Evolutionary conservation across 2,113 vertebrate species (phyloP), one percentile per base, ranked within the genome.

Genomic region (Bubo scandiacus): DNA sequence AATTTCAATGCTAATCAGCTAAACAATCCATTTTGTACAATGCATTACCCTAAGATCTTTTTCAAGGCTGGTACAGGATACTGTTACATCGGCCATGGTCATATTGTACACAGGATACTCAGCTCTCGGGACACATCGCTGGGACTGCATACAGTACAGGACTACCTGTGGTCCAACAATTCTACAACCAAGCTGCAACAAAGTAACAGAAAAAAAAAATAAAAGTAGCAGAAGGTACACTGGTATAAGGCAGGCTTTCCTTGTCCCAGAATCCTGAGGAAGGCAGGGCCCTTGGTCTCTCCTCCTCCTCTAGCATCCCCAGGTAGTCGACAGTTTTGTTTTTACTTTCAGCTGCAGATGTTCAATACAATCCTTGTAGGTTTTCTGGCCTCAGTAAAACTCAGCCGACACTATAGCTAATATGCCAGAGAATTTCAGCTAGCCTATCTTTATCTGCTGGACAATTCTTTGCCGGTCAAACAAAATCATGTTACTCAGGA

Each of bases 111-210:
- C 98, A 0, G 99, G 99, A 67, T 98, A 94, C 88, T 99, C 99
- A 1, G 99, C 99, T 95, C 98, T 99, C 5, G 99, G 99, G 32
- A 99, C 99, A 59, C 99, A 99, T 3, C 92, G 98, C 87, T 99
- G 99, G 45, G 98, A 98, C 74, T 99, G 98, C 95, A 99, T 98
- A 94, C 99, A 99, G 97, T 98, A 99, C 88, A 99, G 95, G 57
- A 99, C 99, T 32, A 99, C 99, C 94, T 99, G 98, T 14, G 99
- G 99, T 79, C 99, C 99, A 77, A 99, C 99, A 55, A 99, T 98
- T 83, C 99, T 98, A 94, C 99, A 99, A 55, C 99, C 98, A 72
- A 99, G 98, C 99, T 99, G 95, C 49, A 92, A 86, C 23, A 70
- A 91, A 26, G 5, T 1, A 93, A 57, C 59, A 52, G 19, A 14